A percentile compares a stretch with the other conserved stretches of the same genome.
phyloP scores from a whole-genome alignment of 2,113 vertebrate genomes.

The Petrocephalus microphthalmus region DNA sequence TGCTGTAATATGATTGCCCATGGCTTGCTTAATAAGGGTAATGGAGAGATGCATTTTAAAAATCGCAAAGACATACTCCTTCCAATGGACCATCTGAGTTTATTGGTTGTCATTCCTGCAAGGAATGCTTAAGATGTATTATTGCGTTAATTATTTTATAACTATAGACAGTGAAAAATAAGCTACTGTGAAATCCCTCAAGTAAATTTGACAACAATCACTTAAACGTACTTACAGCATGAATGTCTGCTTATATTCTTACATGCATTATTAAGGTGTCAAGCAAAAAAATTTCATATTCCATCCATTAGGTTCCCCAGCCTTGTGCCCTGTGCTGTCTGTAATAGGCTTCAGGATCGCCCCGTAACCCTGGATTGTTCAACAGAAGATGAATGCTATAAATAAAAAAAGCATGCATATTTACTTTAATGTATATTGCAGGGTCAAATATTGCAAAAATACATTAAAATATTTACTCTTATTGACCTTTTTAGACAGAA shows the following conservation, averaged over 20 bases:
- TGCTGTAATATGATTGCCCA: neutral
- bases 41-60: neutral
- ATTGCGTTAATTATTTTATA: slow-evolving; percentile 11
- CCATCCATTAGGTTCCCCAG: neutral
- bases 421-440: neutral
- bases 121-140: slow-evolving; percentile 11
- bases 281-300: neutral
- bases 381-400: neutral
- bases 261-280: neutral
- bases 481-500: neutral
- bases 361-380: neutral
- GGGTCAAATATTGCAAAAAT: neutral
- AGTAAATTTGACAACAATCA: slow-evolving; percentile 1
- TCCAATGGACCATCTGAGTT: neutral
- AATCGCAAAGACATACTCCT: neutral
- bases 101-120: neutral
- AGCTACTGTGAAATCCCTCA: slow-evolving; percentile 13
- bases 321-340: neutral
- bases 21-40: neutral
- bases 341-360: neutral
- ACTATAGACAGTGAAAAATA: neutral
- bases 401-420: neutral
- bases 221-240: slow-evolving; percentile 15
- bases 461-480: neutral
- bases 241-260: neutral